Percentiles rank a stretch among this genome's conserved stretches.
These are phyloP conservation scores for Clinocottus analis DNA, from an alignment of 2,113 vertebrate genomes.

Conservation along the genomic window DNA sequence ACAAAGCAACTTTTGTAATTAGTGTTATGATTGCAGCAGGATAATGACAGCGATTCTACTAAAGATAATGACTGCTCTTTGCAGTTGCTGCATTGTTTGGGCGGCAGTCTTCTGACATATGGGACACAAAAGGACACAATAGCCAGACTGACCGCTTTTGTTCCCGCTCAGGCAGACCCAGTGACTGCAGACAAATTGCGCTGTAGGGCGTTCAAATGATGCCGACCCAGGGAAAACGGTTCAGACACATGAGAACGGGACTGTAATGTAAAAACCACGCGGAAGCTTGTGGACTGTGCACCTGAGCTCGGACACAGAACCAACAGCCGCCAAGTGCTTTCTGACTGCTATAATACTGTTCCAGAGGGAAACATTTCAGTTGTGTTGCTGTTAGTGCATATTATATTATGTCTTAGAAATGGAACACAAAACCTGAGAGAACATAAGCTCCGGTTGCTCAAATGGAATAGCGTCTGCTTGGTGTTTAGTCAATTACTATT, in stretches of 20 bases:
- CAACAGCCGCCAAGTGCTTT: slow-evolving; percentile 19
- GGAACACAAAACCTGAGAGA: neutral
- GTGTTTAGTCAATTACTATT: slow-evolving; percentile 3
- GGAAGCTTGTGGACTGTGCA: slow-evolving; percentile 42
- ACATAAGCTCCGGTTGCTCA: neutral
- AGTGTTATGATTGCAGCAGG: slow-evolving; percentile 81
- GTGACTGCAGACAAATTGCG: slow-evolving; percentile 79
- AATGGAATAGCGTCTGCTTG: neutral
- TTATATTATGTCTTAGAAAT: slow-evolving; percentile 1
- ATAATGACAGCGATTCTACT: slow-evolving; percentile 77
- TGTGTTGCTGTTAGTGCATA: neutral
- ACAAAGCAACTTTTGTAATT: slow-evolving; percentile 85
- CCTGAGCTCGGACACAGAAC: slow-evolving; percentile 32
- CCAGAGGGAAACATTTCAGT: slow-evolving; percentile 9
- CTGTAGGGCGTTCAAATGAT: slow-evolving; percentile 74
- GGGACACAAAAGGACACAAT: slow-evolving; percentile 81
- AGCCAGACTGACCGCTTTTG: slow-evolving; percentile 73
- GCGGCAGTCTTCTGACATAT: slow-evolving; percentile 77
- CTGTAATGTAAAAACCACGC: slow-evolving; percentile 64
- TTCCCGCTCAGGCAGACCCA: slow-evolving; percentile 75
- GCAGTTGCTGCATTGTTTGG: slow-evolving; percentile 76
- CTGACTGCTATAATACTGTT: slow-evolving; percentile 18
- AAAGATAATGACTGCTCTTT: slow-evolving; percentile 76
- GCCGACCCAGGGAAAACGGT: slow-evolving; percentile 62
- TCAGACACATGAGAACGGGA: slow-evolving; percentile 68